Conservation (phyloP, 64 coral and sea anemone species). For the Actinia equina region DNA sequence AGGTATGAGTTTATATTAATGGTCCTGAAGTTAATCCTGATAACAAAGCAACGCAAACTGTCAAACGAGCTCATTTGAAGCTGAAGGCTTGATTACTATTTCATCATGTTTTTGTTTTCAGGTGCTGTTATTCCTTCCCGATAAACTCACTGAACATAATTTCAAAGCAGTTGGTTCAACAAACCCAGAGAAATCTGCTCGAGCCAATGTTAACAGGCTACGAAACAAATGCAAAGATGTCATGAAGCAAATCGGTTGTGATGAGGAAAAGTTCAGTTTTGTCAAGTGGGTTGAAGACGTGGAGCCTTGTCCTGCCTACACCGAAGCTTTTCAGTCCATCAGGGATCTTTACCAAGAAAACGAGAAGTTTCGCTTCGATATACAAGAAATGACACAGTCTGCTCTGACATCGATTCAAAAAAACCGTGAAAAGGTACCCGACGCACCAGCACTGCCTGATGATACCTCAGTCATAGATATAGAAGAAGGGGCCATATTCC, state of each 20-base stretch:
- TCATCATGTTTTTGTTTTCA: neutral
- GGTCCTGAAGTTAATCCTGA: too few species aligned
- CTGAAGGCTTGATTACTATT: too few species aligned
- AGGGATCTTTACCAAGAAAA: constrained; percentile 59
- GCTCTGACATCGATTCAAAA: constrained; percentile 51
- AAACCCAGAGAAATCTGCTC: constrained; percentile 73
- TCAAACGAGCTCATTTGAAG: too few species aligned
- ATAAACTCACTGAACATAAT: constrained; percentile 70
- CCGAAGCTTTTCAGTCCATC: constrained; percentile 39
- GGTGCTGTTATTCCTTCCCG: constrained; percentile 59
- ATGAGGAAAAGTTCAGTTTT: constrained; percentile 15
- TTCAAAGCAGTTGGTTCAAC: constrained; percentile 59
- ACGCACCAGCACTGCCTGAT: neutral
- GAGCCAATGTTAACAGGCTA: constrained; percentile 46
- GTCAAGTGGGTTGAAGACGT: constrained; percentile 69
- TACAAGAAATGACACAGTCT: constrained; percentile 37
- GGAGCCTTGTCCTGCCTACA: constrained; percentile 39
- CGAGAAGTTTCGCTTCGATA: constrained; percentile 48
- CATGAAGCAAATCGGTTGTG: constrained; percentile 16
- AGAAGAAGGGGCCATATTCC: constrained; percentile 68
- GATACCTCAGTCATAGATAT: constrained; percentile 12
- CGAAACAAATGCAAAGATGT: constrained; percentile 65
- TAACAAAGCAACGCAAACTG: too few species aligned
- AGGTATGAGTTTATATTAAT: constrained; percentile 13
- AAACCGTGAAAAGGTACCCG: constrained; percentile 17